Conservation (phyloP, 2,113 vertebrate species). For the Halcyon senegalensis region DNA sequence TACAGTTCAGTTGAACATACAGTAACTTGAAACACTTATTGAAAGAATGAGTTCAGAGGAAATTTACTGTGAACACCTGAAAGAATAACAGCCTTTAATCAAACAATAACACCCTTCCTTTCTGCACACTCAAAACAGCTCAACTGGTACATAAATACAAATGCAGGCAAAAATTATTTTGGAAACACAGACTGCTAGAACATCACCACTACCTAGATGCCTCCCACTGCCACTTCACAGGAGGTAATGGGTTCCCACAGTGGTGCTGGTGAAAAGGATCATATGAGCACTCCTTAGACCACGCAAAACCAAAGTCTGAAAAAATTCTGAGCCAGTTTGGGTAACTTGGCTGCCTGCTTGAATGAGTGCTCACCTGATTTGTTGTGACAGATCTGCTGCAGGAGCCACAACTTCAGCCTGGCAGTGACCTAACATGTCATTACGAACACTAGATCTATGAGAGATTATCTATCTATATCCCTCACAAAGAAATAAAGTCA, state of each 20-base stretch:
- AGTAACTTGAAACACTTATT: not conserved
- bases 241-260: not conserved
- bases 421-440: not conserved
- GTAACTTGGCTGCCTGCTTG: not conserved
- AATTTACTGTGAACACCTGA: not conserved
- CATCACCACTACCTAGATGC: not conserved
- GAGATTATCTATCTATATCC: not conserved
- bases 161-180: not conserved
- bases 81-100: not conserved
- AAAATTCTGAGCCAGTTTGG: not conserved
- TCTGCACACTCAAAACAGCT: not conserved
- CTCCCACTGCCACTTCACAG: not conserved
- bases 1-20: not conserved
- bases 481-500: not conserved
- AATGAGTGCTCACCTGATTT: fast-evolving
- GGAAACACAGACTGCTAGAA: not conserved
- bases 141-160: not conserved
- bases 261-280: not conserved
- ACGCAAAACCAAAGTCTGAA: not conserved
- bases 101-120: not conserved
- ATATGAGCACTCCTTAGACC: not conserved
- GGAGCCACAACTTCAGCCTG: not conserved
- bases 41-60: not conserved
- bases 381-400: not conserved
- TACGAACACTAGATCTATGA: not conserved